Evolutionary conservation across 2,113 vertebrate species (phyloP), one percentile per base, ranked within the genome.

Genomic region (Crotalus tigris): DNA sequence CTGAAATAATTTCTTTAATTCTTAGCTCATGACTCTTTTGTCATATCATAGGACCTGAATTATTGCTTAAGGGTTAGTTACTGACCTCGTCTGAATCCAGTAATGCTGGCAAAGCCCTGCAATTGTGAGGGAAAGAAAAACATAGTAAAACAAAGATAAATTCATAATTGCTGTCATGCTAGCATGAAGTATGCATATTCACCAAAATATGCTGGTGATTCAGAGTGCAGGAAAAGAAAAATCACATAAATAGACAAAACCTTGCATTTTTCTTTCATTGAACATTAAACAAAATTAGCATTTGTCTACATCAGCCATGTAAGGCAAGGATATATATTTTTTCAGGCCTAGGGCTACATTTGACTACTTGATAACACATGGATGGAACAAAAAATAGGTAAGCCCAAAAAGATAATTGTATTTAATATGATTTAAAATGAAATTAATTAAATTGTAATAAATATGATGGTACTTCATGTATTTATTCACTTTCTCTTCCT

Each of bases 61-160:
- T 81, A 91, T 91, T 92, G 91, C 87, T 87, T 86, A 93, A 89
- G 21, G 95, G 91, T 94, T 95, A 86, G 94, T 96, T 96, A 98
- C 98, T 97, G 94, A 98, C 98, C 98, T 98, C 98, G 94, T 98
- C 98, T 94, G 98, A 98, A 97, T 98, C 98, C 94, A 98, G 93
- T 96, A 98, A 97, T 93, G 98, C 98, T 92, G 98, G 98, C 95
- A 98, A 97, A 96, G 98, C 98, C 88, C 98, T 98, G 95, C 33
- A 92, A 81, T 85, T 59, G 39, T 85, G 91, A 88, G 93, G 6
- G 85, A 75, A 91, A 81, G 86, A 92, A 92, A 75, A 19, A 64
- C 49, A 85, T 33, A 64, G 1, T 55, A 55, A 46, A 54, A 17
- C 64, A 51, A 90, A 89, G 61, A 87, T 54, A 39, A 1, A 91